Conservation (phyloP, 2,113 vertebrate genomes). For the Vulpes vulpes region DNA sequence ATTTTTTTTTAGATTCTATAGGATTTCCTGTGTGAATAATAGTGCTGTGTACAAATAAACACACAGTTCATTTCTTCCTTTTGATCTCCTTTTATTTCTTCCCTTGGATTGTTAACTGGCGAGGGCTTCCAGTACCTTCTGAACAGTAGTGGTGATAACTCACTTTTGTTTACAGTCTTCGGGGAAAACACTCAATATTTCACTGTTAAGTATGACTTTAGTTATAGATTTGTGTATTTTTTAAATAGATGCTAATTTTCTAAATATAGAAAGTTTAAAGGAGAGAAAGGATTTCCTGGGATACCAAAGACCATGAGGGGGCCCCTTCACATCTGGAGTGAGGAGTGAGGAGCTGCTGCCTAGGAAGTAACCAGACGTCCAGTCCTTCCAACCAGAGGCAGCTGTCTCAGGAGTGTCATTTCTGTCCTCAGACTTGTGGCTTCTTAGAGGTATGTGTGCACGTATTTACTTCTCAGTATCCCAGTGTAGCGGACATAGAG, state of each 20-base stretch:
- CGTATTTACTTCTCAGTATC: background rate
- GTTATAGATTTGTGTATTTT: background rate
- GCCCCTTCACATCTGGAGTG: background rate
- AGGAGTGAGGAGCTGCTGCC: background rate
- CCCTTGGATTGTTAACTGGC: background rate
- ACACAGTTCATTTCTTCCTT: background rate
- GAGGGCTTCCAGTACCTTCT: background rate
- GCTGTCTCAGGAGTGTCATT: background rate
- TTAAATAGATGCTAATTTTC: background rate
- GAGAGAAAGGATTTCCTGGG: background rate
- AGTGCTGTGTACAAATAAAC: background rate
- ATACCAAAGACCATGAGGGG: background rate
- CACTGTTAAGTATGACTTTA: background rate
- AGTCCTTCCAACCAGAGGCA: background rate
- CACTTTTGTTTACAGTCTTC: background rate
- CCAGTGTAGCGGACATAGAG: background rate
- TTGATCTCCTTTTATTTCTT: background rate
- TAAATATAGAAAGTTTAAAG: background rate
- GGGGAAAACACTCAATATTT: background rate
- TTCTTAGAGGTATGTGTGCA: background rate
- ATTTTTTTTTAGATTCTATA: background rate
- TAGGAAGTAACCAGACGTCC: background rate
- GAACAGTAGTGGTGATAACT: background rate
- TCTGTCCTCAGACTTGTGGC: background rate
- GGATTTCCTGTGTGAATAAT: background rate